Conservation (phyloP, 2,113 vertebrate genomes). For the Varanus komodoensis region DNA sequence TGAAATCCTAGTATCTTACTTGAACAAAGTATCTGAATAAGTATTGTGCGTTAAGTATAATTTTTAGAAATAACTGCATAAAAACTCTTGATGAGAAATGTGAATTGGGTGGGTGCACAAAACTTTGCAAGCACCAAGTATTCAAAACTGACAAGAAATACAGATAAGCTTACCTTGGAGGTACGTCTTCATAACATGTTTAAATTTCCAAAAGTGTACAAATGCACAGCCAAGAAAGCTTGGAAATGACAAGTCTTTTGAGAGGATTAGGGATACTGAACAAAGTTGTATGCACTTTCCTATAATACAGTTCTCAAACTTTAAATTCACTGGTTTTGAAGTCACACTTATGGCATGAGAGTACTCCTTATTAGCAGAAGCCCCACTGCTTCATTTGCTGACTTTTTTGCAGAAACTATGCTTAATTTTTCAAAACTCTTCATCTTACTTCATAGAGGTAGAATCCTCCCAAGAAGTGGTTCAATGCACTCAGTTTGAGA, state of each 20-base stretch:
- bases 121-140: background rate
- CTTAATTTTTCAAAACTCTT: background rate
- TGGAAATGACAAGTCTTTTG: background rate
- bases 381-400: background rate
- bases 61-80: background rate
- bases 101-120: background rate
- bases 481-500: background rate
- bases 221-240: fast-evolving
- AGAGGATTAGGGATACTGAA: fast-evolving
- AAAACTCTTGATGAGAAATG: background rate
- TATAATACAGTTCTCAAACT: no score
- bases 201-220: fast-evolving
- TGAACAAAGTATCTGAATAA: background rate
- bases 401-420: background rate
- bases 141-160: background rate
- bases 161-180: background rate
- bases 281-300: background rate
- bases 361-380: background rate
- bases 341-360: background rate
- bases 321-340: background rate
- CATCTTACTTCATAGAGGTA: background rate
- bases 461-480: background rate
- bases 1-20: background rate
- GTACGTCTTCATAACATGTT: background rate
- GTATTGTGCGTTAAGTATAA: background rate